Base-by-base conservation (phyloP, 2,113 vertebrate genomes). In the Pagrus major region DNA sequence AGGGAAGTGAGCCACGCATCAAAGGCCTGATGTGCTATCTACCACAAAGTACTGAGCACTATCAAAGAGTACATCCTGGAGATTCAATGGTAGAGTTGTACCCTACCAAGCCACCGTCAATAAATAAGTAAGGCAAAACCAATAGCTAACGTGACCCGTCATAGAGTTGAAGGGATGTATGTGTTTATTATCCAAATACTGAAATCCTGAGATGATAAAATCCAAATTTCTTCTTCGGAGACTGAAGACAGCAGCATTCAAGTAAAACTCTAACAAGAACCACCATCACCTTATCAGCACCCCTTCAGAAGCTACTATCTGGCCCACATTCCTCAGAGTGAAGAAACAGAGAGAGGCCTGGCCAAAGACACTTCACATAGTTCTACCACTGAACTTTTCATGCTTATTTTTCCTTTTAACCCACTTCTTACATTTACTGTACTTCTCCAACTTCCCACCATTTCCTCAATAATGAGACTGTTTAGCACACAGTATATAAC, bases 261-360 rank as follows among this genome's bases (percentile, higher is more conserved):
- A 46, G 70, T 18, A 27, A 69, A 67, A 58, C 29, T 63, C 52
- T 46, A 39, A 59, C 20, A n/a, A n/a, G 56, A 70, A 60, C 49
- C 42, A 31, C 12, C 16, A 25, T 35, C 18, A 39, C 18, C 79
- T 88, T 84, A 89, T 86, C 85, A 81, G 64, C 2, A 76, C 20
- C 61, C 63, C 42, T 78, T 71, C 55, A 61, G 33, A 41, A 67
- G 41, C 56, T 61, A 42, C 54, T 66, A 85, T 84, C 63, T 68
- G 18, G 23, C 39, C 69, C 6, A 73, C 78, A 89, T 86, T 80
- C 83, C 78, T 81, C 46, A 31, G 35, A 65, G 70, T 42, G 35
- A 76, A 55, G 47, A 66, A 64, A 70, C 37, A 29, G 21, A 33
- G 49, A 71, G 58, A 56, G 35, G 42, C 29, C 41, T 63, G 23